These are phyloP conservation scores for Sinelater perroti DNA, from an alignment of 2,888 invertebrate species.

Conservation along the genomic window DNA sequence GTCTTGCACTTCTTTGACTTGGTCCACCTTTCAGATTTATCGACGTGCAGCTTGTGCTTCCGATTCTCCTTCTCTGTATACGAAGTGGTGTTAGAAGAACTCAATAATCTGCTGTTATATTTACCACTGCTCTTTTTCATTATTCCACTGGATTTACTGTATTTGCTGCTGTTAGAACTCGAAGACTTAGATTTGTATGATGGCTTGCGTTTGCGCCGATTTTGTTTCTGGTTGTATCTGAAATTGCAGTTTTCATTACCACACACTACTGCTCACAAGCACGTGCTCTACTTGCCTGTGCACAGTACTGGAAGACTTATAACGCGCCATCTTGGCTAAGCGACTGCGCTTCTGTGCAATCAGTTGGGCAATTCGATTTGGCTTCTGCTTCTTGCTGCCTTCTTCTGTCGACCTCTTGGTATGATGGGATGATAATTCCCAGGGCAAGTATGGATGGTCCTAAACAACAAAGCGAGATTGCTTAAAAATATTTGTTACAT, in stretches of 20 bases:
- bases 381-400: conserved; percentile 55
- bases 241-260: conserved; percentile 24
- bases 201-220: conserved; percentile 44
- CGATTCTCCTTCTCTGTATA: conserved; percentile 35
- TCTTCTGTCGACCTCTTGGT: conserved; percentile 57
- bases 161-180: conserved; percentile 43
- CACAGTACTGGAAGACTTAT: conserved; percentile 63
- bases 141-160: conserved; percentile 42
- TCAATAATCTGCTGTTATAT: neutral
- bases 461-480: conserved; percentile 13
- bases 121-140: conserved; percentile 42
- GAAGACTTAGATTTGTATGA: conserved; percentile 47
- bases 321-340: conserved; percentile 69
- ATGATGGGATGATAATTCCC: conserved; percentile 44
- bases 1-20: conserved; percentile 50
- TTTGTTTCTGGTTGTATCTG: conserved; percentile 47
- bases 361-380: conserved; percentile 75
- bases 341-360: conserved; percentile 77
- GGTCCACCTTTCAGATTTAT: conserved; percentile 36
- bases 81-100: neutral
- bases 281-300: conserved; percentile 45
- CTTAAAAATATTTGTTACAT: neutral
- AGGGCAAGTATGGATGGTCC: conserved; percentile 32
- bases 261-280: neutral
- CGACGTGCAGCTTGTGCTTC: conserved; percentile 40